phyloP scores from a whole-genome alignment of 2,888 invertebrate species.

The Spodoptera littoralis region DNA sequence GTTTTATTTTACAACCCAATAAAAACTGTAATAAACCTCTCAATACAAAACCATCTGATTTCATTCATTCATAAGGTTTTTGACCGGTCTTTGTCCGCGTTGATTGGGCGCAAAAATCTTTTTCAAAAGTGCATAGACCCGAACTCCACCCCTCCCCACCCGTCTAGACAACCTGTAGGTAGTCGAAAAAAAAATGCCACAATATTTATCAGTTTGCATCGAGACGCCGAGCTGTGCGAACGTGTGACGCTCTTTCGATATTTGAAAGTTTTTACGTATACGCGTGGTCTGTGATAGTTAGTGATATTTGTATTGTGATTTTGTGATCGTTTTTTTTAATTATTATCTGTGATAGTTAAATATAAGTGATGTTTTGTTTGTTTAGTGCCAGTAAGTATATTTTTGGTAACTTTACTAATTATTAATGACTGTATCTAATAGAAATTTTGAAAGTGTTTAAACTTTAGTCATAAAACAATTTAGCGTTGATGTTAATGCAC shows the following conservation, averaged over 20 bases:
- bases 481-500: neutral
- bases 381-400: constrained; percentile 73
- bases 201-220: constrained; percentile 39
- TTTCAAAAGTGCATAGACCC: constrained; percentile 52
- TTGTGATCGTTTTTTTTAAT: constrained; percentile 64
- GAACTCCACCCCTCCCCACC: constrained; percentile 13
- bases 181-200: constrained; percentile 29
- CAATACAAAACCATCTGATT: constrained; percentile 3
- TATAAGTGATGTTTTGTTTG: constrained; percentile 69
- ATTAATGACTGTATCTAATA: too few relatives aligned
- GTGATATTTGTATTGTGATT: constrained; percentile 50
- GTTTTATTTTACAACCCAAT: constrained; percentile 1
- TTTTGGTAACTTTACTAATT: neutral
- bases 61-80: constrained; percentile 32
- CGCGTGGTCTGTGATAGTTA: constrained; percentile 48
- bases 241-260: constrained; percentile 35
- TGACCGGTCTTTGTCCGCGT: constrained; percentile 33
- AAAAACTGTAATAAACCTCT: constrained; percentile 12
- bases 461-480: too few relatives aligned
- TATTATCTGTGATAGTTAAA: constrained; percentile 50
- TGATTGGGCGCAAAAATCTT: constrained; percentile 38
- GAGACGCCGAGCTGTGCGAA: constrained; percentile 7
- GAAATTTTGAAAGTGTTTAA: neutral
- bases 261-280: constrained; percentile 39
- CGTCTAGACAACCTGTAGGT: constrained; percentile 58